Conservation (phyloP, 1,140 invertebrate genomes). For the Ostrea edulis region DNA sequence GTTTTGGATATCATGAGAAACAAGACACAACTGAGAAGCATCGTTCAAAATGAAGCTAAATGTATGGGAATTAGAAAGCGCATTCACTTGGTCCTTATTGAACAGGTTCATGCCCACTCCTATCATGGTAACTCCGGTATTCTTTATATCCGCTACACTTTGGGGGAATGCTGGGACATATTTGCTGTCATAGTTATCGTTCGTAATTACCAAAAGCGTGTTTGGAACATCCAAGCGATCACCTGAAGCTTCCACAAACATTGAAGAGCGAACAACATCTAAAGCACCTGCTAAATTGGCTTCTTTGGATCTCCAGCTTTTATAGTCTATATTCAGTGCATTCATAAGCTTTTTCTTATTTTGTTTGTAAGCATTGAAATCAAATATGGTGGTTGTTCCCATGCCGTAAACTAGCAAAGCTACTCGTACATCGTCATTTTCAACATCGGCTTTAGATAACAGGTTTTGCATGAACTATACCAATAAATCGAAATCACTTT, state of each 20-base stretch:
- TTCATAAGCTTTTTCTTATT: conserved; percentile 61
- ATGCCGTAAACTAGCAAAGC: conserved; percentile 67
- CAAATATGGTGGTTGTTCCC: conserved; percentile 61
- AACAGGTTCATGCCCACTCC: conserved; percentile 61
- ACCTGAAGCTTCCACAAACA: conserved; percentile 64
- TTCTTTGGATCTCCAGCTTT: conserved; percentile 57
- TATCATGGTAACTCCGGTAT: conserved; percentile 59
- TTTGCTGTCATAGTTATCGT: conserved; percentile 64
- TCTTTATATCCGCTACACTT: conserved; percentile 47
- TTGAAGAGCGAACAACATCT: conserved; percentile 56
- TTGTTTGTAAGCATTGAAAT: conserved; percentile 65
- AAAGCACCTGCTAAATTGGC: conserved; percentile 65
- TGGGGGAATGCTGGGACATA: conserved; percentile 37
- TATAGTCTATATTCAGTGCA: conserved; percentile 63
- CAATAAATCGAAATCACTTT: conserved; percentile 54
- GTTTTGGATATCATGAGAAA: conserved; percentile 53
- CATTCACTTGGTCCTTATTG: conserved; percentile 62
- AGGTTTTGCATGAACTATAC: conserved; percentile 63
- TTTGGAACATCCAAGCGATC: conserved; percentile 73
- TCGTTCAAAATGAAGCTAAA: conserved; percentile 59
- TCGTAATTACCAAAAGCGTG: conserved; percentile 73
- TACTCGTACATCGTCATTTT: conserved; percentile 67
- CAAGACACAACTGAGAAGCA: conserved; percentile 54
- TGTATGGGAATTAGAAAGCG: conserved; percentile 53
- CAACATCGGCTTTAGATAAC: conserved; percentile 65